Evolutionary conservation across 2,797 vertebrate genomes (phyloP).

Genomic region (Adelosebastes latens): DNA sequence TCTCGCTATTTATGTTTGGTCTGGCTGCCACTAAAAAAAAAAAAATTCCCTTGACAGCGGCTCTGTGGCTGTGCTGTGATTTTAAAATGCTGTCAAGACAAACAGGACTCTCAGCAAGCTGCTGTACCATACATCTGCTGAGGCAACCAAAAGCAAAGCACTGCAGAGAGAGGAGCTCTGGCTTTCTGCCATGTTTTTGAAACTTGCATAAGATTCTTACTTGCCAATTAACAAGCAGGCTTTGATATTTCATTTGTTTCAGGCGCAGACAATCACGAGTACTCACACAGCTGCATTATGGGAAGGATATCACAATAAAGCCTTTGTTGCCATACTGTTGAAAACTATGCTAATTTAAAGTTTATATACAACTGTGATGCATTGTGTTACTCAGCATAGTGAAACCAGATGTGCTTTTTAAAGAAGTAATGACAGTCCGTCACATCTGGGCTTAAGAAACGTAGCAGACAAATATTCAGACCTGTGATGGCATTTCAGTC

Average conservation of each 20-base stretch:
- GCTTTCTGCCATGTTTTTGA: conserved; percentile 22
- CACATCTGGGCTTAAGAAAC: not conserved
- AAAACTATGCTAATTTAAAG: conserved; percentile 19
- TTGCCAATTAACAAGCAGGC: not conserved
- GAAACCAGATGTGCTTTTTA: conserved; percentile 20
- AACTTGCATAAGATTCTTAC: conserved; percentile 3
- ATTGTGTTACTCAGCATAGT: not conserved
- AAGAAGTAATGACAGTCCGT: not conserved
- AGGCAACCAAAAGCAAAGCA: conserved; percentile 29
- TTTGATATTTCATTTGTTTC: conserved; percentile 5
- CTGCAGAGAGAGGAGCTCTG: conserved; percentile 8
- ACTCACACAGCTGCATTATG: conserved; percentile 28
- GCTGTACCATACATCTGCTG: not conserved
- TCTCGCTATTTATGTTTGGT: conserved; percentile 22
- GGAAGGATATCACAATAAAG: conserved; percentile 31
- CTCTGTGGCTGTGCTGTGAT: not conserved
- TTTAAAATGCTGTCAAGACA: conserved; percentile 13
- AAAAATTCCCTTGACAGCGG: not conserved
- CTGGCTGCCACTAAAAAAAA: not conserved
- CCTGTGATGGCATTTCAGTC: not conserved
- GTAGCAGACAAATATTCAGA: not conserved
- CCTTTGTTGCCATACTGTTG: conserved; percentile 14
- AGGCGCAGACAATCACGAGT: conserved; percentile 66
- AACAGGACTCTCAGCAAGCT: not conserved
- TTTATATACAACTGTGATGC: conserved; percentile 7